Base-by-base conservation (phyloP, 1,140 invertebrate species). In the Tigriopus japonicus region DNA sequence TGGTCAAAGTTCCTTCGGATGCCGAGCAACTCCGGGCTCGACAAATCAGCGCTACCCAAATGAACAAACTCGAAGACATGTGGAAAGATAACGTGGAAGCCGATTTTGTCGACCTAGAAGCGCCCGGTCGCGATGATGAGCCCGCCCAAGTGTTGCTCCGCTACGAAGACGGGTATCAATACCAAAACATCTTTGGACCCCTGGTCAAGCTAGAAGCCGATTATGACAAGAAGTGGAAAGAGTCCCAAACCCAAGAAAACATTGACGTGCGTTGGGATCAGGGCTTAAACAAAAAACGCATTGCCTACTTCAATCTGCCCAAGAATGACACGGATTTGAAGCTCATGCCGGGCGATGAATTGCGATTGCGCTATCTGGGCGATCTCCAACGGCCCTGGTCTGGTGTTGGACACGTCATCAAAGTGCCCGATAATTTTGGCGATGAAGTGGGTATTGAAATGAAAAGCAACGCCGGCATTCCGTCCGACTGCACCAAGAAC, bases 61-160 rank as follows among this genome's bases (percentile, higher is more conserved):
- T 98, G 45, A 92, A 92, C 63, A 93, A 95, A 68, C 76, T 99
- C 6, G 96, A 99, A 75, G 96, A 99, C 69, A 71, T 99, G 3
- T 99, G 96, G 96, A 93, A 96, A 67, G 91, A 96, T 54, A 97
- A 98, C 71, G 86, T 90, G 1, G 89, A 98, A 67, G 94, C 95
- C 0, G 95, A 88, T 14, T 89, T 98, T 68, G 89, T 97, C 74
- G 94, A 98, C 73, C 73, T 98, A 53, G 93, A 98, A 70, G 93
- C 95, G 69, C 93, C 94, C 0, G 94, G 94, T 1, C 84, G 96
- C 0, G 93, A 98, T 71, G 90, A 94, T 68, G 93, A 98, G 69
- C 93, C 92, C 0, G 87, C 95, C 68, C 92, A 94, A 71, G 93
- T 98, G 28, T 71, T 91, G 40, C 70, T 94, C 19, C 80, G 86